Evolutionary conservation across 2,113 vertebrate species (phyloP), one percentile per base, ranked within the genome.

Genomic region (Scalopus aquaticus): DNA sequence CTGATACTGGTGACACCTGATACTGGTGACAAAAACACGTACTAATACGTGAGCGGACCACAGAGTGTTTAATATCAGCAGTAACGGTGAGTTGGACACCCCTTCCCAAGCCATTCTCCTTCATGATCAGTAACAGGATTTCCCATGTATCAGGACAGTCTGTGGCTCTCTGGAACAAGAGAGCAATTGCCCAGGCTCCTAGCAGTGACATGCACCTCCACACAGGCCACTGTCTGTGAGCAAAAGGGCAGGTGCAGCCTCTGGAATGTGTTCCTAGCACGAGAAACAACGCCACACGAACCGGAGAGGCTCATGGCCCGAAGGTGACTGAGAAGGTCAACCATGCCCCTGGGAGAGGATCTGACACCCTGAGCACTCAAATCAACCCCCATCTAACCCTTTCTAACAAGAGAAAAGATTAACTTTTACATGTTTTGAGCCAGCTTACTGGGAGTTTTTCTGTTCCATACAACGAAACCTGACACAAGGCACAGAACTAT

Each of bases 81-180:
- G 6, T 17, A 64, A n/a, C 0, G 12, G n/a, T 37, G 32, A 20
- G 10, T 0, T 20, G n/a, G 9, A 30, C 39, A 1, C 4, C 9
- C n/a, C 35, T 9, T 44, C 30, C 19, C 22, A 11, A 39, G 51
- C 26, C 81, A 37, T 24, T 28, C 26, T 42, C 62, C 56, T 92
- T 46, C 35, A 44, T 2, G 77, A 22, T 91, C 32, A 54, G 24
- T 30, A 74, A 51, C 0, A 49, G 46, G n/a, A 46, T 17, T 32
- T 19, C 20, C 44, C 60, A 42, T 39, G 37, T 9, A 77, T 32
- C 6, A 86, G 11, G 85, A 51, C 3, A 77, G 51, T n/a, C 17
- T 24, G 30, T 0, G 44, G 58, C n/a, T n/a, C 16, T 46, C 16
- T 67, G n/a, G 44, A 70, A 67, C 24, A 70, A 70, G 62, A 37